Percentiles rank a stretch among this genome's conserved stretches.
Evolutionary conservation across 2,113 vertebrate genomes (phyloP).

Genomic region (Microtus montanus): DNA sequence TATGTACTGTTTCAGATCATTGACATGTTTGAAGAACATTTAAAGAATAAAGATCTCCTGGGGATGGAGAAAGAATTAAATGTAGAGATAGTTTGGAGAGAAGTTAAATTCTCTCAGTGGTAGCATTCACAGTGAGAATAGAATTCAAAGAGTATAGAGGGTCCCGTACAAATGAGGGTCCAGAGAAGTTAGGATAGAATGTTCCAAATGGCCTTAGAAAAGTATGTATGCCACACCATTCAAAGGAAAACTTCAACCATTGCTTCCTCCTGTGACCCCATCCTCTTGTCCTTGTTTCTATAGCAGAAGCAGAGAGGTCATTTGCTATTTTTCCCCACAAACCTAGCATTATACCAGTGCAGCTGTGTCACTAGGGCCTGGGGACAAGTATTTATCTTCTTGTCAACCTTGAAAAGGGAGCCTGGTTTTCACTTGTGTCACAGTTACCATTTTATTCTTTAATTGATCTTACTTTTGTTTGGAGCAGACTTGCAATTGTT

Average conservation of each 20-base stretch:
- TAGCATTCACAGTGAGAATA: background rate
- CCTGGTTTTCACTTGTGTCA: background rate
- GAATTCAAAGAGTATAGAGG: background rate
- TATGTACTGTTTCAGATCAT: background rate
- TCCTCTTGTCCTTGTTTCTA: background rate
- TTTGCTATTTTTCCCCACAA: background rate
- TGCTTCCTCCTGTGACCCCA: background rate
- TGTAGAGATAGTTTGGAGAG: background rate
- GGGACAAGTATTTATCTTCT: constrained; percentile 28
- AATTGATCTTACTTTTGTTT: background rate
- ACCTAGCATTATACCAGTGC: background rate
- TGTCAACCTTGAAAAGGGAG: background rate
- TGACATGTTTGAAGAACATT: background rate
- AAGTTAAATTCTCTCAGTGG: background rate
- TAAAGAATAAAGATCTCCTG: background rate
- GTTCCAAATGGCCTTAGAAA: no score
- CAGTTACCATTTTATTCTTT: background rate
- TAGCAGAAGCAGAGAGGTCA: background rate
- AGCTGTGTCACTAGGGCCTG: constrained; percentile 6
- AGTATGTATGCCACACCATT: background rate
- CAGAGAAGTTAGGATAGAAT: no score
- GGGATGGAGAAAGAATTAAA: constrained; percentile 7
- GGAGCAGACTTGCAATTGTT: background rate
- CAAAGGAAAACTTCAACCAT: background rate
- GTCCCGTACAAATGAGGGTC: background rate